Evolutionary conservation across 2,888 invertebrate species (phyloP), one percentile per base, ranked within the genome.

Genomic region (Microplitis manilae): DNA sequence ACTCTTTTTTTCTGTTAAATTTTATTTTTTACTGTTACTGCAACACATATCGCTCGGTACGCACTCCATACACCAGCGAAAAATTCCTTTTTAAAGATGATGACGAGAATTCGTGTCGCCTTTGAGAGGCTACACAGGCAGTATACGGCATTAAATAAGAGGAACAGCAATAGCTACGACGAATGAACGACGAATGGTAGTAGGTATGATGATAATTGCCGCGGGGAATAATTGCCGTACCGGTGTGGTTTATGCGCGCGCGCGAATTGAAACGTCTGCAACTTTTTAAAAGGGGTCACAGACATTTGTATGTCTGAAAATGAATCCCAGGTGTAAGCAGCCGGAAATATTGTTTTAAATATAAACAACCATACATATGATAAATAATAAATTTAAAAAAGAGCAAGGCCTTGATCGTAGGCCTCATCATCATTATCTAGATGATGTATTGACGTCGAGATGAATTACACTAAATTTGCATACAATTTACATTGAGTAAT

Each of bases 361-460:
- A 30, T 30, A 30, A 30, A 30, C 4, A 30, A 30, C 2, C 30
- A 4, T 30, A 30, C 30, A 30, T 30, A 30, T 30, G 30, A 30
- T 30, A 30, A 13, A 13, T 70, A 30, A 70, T 17, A 30, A 8
- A 50, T 30, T 38, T 1, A 15, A 41, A 7, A 6, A 17, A 50
- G 13, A 50, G 50, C 50, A 5, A 60, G 38, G 30, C 20, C 69
- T 70, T 70, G 59, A 70, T 70, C 69, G n/a, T 59, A 41, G 30
- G 8, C n/a, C 60, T 60, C 71, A 65, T 60, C 50, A 70, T 71
- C 69, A 69, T 67, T 38, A 64, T 40, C 20, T 61, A 61, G 71
- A 77, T 77, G 77, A 77, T 80, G 73, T 80, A 80, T 80, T 77
- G 80, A 75, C 73, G 71, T 59, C 73, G 75, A 68, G 77, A 79